phyloP scores from a whole-genome alignment of 2,888 invertebrate species.

The Synergus japonicus region DNA sequence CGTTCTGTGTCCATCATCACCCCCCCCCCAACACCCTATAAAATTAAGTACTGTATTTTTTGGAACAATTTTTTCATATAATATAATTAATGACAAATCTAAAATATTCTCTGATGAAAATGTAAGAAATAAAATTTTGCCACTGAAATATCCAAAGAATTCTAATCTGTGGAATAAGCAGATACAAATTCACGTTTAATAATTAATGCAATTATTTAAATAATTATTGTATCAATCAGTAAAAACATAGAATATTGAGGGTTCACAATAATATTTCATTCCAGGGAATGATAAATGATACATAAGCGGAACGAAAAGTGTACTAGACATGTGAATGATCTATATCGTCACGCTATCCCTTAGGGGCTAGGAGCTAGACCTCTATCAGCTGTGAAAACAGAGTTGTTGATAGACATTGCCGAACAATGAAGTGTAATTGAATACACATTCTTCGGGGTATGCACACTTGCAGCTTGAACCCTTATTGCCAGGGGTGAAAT shows the following conservation, averaged over 20 bases:
- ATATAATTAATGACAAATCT: no score
- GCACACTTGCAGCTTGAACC: constrained; percentile 34
- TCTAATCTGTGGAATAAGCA: no score
- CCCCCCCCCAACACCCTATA: no score
- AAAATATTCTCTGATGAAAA: no score
- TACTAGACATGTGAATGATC: constrained; percentile 10
- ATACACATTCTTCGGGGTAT: constrained; percentile 69
- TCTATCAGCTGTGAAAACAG: constrained; percentile 75
- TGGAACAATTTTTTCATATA: no score
- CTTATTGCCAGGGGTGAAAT: not conserved
- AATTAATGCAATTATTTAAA: not conserved
- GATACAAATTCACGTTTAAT: no score
- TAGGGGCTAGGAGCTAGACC: constrained; percentile 45
- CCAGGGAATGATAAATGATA: not conserved
- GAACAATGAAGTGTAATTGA: constrained; percentile 76
- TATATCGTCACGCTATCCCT: constrained; percentile 38
- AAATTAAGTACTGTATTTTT: no score
- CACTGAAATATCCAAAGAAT: no score
- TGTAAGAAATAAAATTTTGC: no score
- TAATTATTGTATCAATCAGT: not conserved
- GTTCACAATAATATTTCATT: not conserved
- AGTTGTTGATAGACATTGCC: constrained; percentile 73
- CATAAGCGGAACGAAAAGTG: not conserved
- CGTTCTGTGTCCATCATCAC: no score
- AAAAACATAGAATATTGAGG: not conserved